A percentile compares a stretch with the other conserved stretches of the same genome.
These are phyloP conservation scores for Nesometra sesokonis DNA, from an alignment of 35 echinoderm and acorn worm species.

Conservation along the genomic window DNA sequence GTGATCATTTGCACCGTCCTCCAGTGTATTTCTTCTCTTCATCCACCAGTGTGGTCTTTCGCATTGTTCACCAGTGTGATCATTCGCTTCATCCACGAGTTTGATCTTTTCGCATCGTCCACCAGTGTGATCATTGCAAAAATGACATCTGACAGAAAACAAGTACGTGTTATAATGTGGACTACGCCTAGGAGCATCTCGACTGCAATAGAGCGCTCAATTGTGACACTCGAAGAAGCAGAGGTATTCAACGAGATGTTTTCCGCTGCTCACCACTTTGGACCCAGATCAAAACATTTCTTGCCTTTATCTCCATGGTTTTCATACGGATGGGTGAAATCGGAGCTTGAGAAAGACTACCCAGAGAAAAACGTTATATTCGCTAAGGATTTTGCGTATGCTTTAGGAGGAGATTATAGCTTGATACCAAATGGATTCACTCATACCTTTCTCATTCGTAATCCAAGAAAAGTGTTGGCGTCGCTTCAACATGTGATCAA, in stretches of 20 bases:
- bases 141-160: neutral
- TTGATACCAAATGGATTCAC: slow-evolving; percentile 17
- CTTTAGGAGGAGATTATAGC: neutral
- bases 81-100: no score
- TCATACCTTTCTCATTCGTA: slow-evolving; percentile 33
- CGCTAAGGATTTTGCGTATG: slow-evolving; percentile 23
- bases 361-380: slow-evolving; percentile 9
- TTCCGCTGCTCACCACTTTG: neutral
- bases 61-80: no score
- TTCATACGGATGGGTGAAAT: neutral
- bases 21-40: no score
- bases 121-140: neutral
- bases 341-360: slow-evolving; percentile 4
- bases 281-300: neutral
- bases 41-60: no score
- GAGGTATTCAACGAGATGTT: neutral
- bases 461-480: slow-evolving; percentile 6
- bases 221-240: neutral
- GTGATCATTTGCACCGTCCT: no score
- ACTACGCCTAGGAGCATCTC: neutral
- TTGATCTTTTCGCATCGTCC: no score
- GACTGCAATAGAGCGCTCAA: neutral
- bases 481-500: slow-evolving; percentile 13
- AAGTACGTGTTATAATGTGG: neutral
- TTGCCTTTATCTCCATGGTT: neutral